A percentile compares a stretch with the other conserved stretches of the same genome.
phyloP scores from a whole-genome alignment of 2,113 vertebrate species.

The Channa maculata region DNA sequence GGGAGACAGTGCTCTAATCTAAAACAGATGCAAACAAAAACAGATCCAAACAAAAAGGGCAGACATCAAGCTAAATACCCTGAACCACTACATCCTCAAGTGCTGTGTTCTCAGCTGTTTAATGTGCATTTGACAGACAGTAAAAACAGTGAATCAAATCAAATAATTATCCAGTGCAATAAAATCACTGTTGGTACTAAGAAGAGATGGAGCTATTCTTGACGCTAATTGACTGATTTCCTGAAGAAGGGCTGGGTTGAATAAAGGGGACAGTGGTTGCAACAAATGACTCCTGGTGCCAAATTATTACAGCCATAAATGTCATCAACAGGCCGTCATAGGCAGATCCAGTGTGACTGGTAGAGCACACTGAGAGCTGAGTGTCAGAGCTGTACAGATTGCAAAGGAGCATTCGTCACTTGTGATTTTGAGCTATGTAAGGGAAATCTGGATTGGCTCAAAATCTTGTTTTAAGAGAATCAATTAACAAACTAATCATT shows the following conservation, averaged over 20 bases:
- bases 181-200: conserved; percentile 18
- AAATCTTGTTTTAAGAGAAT: no score
- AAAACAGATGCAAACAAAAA: conserved; percentile 35
- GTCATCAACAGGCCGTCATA: conserved; percentile 14
- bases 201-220: conserved; percentile 32
- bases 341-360: neutral
- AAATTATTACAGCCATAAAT: conserved; percentile 20
- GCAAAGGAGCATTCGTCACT: no score
- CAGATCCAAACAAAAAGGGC: conserved; percentile 41
- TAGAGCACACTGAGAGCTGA: no score
- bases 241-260: conserved; percentile 55
- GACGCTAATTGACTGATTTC: conserved; percentile 51
- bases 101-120: conserved; percentile 29
- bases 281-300: conserved; percentile 60
- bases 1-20: conserved; percentile 26
- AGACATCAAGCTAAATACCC: conserved; percentile 26
- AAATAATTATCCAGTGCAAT: conserved; percentile 29
- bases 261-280: conserved; percentile 16
- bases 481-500: no score
- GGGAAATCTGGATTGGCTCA: no score
- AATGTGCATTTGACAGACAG: conserved; percentile 33
- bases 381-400: no score
- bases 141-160: conserved; percentile 42
- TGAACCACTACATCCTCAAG: conserved; percentile 20
- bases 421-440: no score